Evolutionary conservation across 2,888 invertebrate genomes (phyloP).

Genomic region (Cremastinae sp.): DNA sequence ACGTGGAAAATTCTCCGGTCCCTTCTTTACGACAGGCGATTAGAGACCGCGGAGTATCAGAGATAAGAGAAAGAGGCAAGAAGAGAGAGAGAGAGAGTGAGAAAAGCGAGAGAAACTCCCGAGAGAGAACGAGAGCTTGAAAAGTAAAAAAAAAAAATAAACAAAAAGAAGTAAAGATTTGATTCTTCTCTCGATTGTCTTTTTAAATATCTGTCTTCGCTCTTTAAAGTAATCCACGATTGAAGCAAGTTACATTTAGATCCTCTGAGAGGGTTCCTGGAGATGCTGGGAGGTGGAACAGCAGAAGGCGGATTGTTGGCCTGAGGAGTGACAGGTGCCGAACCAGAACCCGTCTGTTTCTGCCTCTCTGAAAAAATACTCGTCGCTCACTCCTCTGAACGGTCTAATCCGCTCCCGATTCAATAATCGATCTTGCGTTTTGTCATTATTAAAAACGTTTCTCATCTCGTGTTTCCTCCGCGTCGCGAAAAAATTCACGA

Average conservation of each 20-base stretch:
- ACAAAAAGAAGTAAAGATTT: slow-evolving; percentile 22
- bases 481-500: slow-evolving; percentile 20
- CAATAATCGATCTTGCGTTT: slow-evolving; percentile 14
- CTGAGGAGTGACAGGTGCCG: slow-evolving; percentile 88
- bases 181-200: slow-evolving; percentile 1
- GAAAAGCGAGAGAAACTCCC: slow-evolving; percentile 8
- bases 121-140: slow-evolving; percentile 14
- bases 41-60: slow-evolving; percentile 65
- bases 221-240: slow-evolving; percentile 71
- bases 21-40: slow-evolving; percentile 57
- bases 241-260: slow-evolving; percentile 87
- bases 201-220: slow-evolving; percentile 22
- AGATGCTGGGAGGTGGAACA: slow-evolving; percentile 84
- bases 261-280: slow-evolving; percentile 90
- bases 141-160: slow-evolving; percentile 23
- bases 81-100: slow-evolving; percentile 42
- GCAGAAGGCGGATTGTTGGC: slow-evolving; percentile 82
- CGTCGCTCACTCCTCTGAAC: slow-evolving; percentile 72
- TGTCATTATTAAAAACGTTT: background rate
- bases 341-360: slow-evolving; percentile 85
- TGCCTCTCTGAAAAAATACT: slow-evolving; percentile 83
- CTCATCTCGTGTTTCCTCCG: slow-evolving; percentile 24
- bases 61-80: slow-evolving; percentile 63
- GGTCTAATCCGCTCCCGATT: background rate
- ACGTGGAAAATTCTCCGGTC: slow-evolving; percentile 68